Base-by-base conservation (phyloP, 2,113 vertebrate species). In the Octodon degus region DNA sequence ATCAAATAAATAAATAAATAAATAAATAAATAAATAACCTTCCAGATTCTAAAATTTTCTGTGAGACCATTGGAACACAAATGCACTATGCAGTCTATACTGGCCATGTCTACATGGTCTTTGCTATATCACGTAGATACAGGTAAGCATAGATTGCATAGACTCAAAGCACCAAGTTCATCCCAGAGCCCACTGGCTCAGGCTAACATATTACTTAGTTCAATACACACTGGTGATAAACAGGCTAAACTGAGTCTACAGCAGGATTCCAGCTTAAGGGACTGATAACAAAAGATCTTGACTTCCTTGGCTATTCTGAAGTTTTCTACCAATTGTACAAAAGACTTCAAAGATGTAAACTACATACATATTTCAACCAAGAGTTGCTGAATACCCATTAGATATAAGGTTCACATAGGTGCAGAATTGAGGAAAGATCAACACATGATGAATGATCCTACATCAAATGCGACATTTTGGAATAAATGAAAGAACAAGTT, bases 401-500 rank as follows among this genome's bases (percentile, higher is more conserved):
- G 47, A 62, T 58, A 43, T 30, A 77, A 93, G 86, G 20, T 60
- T 67, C 7, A 47, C 13, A 8, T n/a, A 7, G 14, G 30, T 8
- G 2, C 50, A 24, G 47, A 50, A 67, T 4, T 62, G 30, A 68
- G 10, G 11, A 65, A 77, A 62, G 20, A 86, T 86, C 85, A 79
- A 8, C 11, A 11, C 24, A 92, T 90, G 90, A 91, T 53, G 81
- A 47, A 62, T 40, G 13, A 27, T 72, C 58, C 58, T 93, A 89
- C 60, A 34, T 58, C n/a, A 43, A 93, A 16, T 34, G 12, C 30
- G 55, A 84, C 83, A 50, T 60, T 89, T 96, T 20, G 76, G 34
- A 89, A 86, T n/a, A 40, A 50, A 74, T 82, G 22, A 85, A 91
- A 55, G 24, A 43, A 16, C 65, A 62, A 82, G 83, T 95, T 88